These are phyloP conservation scores for Lacerta bilineata DNA, from an alignment of 2,797 vertebrate genomes.

Conservation along the genomic window DNA sequence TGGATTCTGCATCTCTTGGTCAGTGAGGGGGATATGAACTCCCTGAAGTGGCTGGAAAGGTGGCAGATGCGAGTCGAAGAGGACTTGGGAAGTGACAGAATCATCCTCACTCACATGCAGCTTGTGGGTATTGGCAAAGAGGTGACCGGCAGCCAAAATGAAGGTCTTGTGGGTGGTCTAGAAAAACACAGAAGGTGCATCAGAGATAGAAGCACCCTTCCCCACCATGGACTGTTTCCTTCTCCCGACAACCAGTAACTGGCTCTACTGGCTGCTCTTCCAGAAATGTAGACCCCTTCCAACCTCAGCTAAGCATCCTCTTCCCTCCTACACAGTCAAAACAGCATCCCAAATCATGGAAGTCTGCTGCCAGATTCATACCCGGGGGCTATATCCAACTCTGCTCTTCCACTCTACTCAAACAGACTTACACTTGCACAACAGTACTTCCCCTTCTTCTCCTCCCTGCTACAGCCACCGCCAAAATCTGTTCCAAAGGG, in stretches of 20 bases:
- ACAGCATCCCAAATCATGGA: neutral
- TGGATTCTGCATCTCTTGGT: slow-evolving; percentile 76
- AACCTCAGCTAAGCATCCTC: neutral
- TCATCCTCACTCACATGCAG: slow-evolving; percentile 75
- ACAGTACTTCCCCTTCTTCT: too few species aligned
- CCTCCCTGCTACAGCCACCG: too few species aligned
- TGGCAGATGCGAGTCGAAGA: slow-evolving; percentile 69
- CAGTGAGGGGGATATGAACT: slow-evolving; percentile 75
- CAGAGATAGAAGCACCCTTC: neutral
- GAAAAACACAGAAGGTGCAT: slow-evolving; percentile 2
- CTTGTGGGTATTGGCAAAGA: slow-evolving; percentile 83
- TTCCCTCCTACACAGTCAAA: neutral
- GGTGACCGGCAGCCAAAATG: slow-evolving; percentile 84
- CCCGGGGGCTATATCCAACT: too few species aligned
- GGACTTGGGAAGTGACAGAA: slow-evolving; percentile 42
- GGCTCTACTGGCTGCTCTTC: neutral
- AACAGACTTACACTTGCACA: too few species aligned
- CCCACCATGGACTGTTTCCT: neutral
- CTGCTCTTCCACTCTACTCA: neutral
- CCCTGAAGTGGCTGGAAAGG: slow-evolving; percentile 74
- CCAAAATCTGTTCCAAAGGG: too few species aligned
- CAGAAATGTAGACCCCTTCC: neutral
- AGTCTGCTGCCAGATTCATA: too few species aligned
- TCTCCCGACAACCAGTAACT: neutral
- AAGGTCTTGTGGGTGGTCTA: slow-evolving; percentile 85